Evolutionary conservation across 2,113 vertebrate species (phyloP).

Genomic region (Cinclus mexicanus): DNA sequence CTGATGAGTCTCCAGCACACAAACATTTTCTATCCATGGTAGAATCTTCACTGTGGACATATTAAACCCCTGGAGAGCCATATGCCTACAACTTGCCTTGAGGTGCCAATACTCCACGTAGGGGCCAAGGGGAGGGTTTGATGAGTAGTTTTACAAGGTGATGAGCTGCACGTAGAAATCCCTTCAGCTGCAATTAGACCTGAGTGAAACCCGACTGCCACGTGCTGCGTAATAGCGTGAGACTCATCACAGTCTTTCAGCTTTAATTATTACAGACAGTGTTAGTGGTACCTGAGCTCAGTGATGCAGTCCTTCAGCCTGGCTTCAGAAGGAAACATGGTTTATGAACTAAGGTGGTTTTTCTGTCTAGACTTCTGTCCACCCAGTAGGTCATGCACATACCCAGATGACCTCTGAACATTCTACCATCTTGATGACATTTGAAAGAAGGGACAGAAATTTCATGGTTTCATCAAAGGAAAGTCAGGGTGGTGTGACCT

Average conservation of each 20-base stretch:
- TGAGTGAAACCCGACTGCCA: neutral
- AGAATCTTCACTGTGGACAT: neutral
- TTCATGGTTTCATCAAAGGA: neutral
- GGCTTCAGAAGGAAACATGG: neutral
- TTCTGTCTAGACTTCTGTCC: neutral
- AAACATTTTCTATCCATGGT: neutral
- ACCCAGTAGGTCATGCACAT: neutral
- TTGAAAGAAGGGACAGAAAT: neutral
- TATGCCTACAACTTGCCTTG: neutral
- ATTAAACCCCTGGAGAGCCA: neutral
- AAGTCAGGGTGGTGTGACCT: neutral
- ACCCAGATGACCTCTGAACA: neutral
- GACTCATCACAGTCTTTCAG: neutral
- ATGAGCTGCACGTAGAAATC: neutral
- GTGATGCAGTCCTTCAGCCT: neutral
- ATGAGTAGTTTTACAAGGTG: neutral
- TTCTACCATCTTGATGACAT: neutral
- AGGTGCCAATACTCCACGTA: neutral
- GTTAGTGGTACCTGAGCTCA: neutral
- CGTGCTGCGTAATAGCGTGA: rapidly evolving
- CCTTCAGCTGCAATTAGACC: neutral
- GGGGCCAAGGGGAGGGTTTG: neutral
- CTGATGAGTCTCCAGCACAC: neutral
- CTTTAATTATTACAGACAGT: conserved; percentile 42
- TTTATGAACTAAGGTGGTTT: neutral